phyloP scores from a whole-genome alignment of 1,140 invertebrate species.

The Tetramorium simillimum region DNA sequence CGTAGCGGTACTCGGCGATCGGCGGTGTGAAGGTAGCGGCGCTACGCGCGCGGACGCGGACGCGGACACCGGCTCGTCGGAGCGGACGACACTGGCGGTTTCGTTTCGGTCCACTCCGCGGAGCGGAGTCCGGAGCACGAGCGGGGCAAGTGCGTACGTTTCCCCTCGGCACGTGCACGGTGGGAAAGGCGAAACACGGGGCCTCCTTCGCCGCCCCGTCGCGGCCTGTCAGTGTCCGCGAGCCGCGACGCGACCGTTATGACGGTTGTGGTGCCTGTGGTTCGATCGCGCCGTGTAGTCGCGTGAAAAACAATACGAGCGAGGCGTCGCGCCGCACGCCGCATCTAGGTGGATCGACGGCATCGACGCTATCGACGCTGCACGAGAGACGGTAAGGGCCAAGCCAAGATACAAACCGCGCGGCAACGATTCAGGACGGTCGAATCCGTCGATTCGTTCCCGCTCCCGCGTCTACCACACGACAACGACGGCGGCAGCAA shows the following conservation, averaged over 20 bases:
- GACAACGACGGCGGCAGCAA: background rate
- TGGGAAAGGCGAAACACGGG: background rate
- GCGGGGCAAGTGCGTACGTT: background rate
- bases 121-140: too few relatives aligned
- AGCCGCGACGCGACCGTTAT: background rate
- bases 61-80: background rate
- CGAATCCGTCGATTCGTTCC: background rate
- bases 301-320: slow-evolving; percentile 58
- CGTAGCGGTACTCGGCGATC: slow-evolving; percentile 26
- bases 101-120: too few relatives aligned
- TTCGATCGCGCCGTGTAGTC: slow-evolving; percentile 59
- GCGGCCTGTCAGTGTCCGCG: background rate
- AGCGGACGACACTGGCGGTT: too few relatives aligned
- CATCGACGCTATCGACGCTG: too few relatives aligned
- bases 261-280: slow-evolving; percentile 21
- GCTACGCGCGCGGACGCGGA: background rate
- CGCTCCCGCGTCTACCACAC: background rate
- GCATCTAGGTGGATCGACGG: background rate
- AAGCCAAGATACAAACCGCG: background rate
- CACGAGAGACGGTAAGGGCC: background rate
- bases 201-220: background rate
- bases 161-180: slow-evolving; percentile 63
- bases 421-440: background rate
- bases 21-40: background rate
- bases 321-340: background rate